phyloP scores from a whole-genome alignment of 1,140 invertebrate genomes.

The Plectrocnemia conspersa region DNA sequence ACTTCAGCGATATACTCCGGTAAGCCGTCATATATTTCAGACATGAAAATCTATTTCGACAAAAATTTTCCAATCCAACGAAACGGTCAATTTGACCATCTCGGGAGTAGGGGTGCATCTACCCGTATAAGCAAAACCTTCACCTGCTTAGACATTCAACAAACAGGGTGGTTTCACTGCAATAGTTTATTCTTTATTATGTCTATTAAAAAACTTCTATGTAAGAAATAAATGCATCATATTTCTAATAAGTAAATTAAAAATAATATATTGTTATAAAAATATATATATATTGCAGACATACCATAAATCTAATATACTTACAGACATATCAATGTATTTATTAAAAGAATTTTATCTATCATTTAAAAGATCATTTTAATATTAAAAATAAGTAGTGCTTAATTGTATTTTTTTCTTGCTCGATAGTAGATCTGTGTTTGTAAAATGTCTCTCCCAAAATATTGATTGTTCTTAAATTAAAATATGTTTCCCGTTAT shows the following conservation, averaged over 20 bases:
- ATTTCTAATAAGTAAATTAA: background rate
- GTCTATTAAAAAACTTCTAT: background rate
- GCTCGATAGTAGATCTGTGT: no score
- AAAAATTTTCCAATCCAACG: constrained; percentile 9
- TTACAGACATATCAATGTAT: background rate
- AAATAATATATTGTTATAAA: background rate
- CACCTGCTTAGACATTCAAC: constrained; percentile 1
- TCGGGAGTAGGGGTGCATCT: background rate
- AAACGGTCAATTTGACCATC: constrained; percentile 15
- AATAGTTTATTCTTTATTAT: background rate
- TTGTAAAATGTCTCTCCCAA: no score
- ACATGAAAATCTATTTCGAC: constrained; percentile 8
- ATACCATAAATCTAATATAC: background rate
- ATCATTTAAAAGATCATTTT: no score
- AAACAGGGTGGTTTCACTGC: constrained; percentile 1
- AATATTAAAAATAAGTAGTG: no score
- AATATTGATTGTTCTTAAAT: no score
- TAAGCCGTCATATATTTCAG: constrained; percentile 4
- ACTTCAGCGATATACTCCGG: background rate
- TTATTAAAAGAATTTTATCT: no score
- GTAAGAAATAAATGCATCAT: background rate
- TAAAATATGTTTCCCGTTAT: no score
- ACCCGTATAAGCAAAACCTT: background rate
- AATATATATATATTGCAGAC: background rate
- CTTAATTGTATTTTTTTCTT: no score